Conservation (phyloP, 1,140 invertebrate genomes). For the Tenebrio molitor region DNA sequence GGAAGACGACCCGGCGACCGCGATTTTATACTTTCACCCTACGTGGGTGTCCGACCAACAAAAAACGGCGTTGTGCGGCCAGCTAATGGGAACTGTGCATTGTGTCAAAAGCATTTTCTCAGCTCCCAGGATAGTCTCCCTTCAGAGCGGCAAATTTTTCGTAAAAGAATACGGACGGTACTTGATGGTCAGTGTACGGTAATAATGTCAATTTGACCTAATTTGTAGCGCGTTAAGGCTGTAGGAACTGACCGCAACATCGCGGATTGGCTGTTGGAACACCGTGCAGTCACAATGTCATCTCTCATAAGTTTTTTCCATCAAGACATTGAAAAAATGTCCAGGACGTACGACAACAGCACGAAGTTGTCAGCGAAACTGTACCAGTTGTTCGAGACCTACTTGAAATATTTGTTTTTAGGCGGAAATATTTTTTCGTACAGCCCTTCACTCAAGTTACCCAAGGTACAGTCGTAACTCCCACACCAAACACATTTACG, state of each 20-base stretch:
- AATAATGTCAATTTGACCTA: constrained; percentile 24
- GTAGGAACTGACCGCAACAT: constrained; percentile 89
- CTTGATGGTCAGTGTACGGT: constrained; percentile 75
- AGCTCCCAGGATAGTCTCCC: constrained; percentile 78
- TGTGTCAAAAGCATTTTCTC: constrained; percentile 82
- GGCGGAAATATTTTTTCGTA: constrained; percentile 84
- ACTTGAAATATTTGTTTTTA: constrained; percentile 83
- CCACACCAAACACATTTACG: constrained; percentile 31
- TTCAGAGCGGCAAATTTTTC: constrained; percentile 88
- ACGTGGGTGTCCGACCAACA: constrained; percentile 87
- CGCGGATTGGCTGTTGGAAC: constrained; percentile 82
- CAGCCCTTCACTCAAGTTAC: constrained; percentile 81
- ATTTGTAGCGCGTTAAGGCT: constrained; percentile 70
- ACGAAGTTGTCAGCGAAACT: constrained; percentile 81
- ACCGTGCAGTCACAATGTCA: constrained; percentile 79
- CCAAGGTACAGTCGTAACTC: constrained; percentile 73
- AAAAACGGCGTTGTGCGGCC: constrained; percentile 82
- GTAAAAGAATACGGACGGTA: constrained; percentile 84
- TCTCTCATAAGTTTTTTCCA: constrained; percentile 84
- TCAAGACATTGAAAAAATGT: constrained; percentile 79
- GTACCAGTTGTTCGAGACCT: constrained; percentile 87
- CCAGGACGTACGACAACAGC: constrained; percentile 71
- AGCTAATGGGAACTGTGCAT: constrained; percentile 85
- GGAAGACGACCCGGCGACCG: constrained; percentile 87
- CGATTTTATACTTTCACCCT: constrained; percentile 90